Conservation (phyloP, 2,797 vertebrate species). For the Hemibagrus guttatus region DNA sequence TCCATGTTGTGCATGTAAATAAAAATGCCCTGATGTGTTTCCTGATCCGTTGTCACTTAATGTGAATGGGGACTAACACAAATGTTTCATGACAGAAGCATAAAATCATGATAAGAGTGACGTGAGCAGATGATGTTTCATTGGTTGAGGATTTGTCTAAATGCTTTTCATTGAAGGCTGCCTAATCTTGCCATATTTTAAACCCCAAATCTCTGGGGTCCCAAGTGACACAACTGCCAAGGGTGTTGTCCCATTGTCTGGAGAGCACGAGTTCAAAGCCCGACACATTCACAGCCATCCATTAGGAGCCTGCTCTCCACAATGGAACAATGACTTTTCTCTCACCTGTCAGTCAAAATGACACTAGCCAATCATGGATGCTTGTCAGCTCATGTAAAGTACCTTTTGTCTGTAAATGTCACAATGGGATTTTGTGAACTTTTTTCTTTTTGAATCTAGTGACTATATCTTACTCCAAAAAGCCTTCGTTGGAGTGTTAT, state of each 20-base stretch:
- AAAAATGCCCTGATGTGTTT: background rate
- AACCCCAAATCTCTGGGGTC: background rate
- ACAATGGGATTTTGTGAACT: background rate
- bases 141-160: background rate
- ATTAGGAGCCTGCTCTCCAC: background rate
- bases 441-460: background rate
- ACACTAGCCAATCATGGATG: background rate
- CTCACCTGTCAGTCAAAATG: background rate
- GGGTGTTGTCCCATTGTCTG: background rate
- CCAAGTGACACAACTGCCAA: background rate
- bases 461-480: background rate
- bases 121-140: background rate
- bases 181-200: background rate
- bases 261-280: background rate
- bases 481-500: background rate
- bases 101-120: background rate
- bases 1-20: background rate
- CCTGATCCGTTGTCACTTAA: background rate
- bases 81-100: background rate
- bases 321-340: background rate
- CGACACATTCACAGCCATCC: background rate
- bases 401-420: background rate
- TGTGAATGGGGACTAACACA: background rate
- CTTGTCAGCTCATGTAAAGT: background rate
- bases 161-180: background rate